Base-by-base conservation (phyloP, 2,113 vertebrate genomes). In the Amazona guildingii region DNA sequence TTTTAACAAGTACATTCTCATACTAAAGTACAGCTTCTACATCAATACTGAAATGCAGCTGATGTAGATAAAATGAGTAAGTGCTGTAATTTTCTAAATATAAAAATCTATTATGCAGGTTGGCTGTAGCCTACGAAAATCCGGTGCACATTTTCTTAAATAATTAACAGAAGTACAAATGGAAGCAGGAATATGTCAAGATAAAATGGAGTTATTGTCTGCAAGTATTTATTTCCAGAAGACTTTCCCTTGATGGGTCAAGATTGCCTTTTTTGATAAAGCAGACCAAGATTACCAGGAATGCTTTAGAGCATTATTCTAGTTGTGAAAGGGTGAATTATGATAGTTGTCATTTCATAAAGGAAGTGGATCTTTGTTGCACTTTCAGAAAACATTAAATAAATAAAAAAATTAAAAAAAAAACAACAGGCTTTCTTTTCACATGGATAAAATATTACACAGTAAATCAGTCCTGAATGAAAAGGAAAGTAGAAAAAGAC, bases 51-150 rank as follows among this genome's bases (percentile, higher is more conserved):
- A 92, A 96, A 91, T 81, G 52, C 17, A 80, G 46, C 35, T 62
- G 63, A 92, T 69, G 69, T 61, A 91, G 73, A 95, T 82, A 96
- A 97, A n/a, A 95, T 70, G 79, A 70, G 25, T 66, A 93, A 93
- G 25, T 77, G 72, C 81, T 86, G 39, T 74, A 87, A 93, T 97
- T 96, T 95, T 93, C 81, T 83, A 27, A 57, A 63, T 51, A 35
- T 61, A 77, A 68, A 94, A 64, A 88, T 72, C 76, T 72, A 74
- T 93, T 94, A 83, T 95, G 83, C 9, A 69, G 69, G 33, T 52
- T 68, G 72, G 61, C 25, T 73, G 64, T 74, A 80, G 23, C 64
- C 31, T 92, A 52, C 28, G 18, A 70, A 75, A 95, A 79, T 29
- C 89, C 27, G 13, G 41, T 28, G 5, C 64, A 44, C 14, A 67